phyloP scores from a whole-genome alignment of 2,888 invertebrate genomes.

The Coelopa pilipes region DNA sequence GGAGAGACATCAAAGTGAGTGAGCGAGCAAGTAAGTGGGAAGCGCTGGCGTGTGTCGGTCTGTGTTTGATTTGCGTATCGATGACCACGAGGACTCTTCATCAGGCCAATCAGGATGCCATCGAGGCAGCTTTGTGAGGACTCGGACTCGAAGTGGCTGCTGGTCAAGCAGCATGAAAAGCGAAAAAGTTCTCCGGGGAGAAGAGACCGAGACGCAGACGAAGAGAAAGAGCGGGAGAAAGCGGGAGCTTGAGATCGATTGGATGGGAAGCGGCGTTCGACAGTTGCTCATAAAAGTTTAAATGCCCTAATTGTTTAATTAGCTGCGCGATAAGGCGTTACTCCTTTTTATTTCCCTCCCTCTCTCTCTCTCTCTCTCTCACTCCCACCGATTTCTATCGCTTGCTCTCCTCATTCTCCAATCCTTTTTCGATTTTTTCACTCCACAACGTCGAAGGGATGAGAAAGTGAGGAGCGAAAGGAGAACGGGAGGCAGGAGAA shows the following conservation, averaged over 20 bases:
- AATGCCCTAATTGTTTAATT: slow-evolving; percentile 32
- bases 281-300: background rate
- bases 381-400: background rate
- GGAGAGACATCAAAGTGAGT: no score
- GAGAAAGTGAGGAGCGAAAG: no score
- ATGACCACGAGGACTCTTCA: background rate
- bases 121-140: slow-evolving; percentile 4
- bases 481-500: no score
- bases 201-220: background rate
- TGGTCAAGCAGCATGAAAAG: slow-evolving; percentile 20
- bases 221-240: background rate
- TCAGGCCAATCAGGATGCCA: slow-evolving; percentile 1
- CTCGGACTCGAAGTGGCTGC: slow-evolving; percentile 18
- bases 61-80: slow-evolving; percentile 16
- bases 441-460: background rate
- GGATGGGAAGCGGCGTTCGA: no score
- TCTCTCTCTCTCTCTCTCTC: slow-evolving; percentile 1
- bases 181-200: background rate
- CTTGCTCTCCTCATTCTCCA: no score
- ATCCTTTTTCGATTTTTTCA: background rate
- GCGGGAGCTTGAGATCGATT: no score
- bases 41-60: background rate
- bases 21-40: no score
- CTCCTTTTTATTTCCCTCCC: background rate
- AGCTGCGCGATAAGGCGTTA: background rate